Conservation (phyloP, 2,888 invertebrate species). For the Leptopilina myrica region DNA sequence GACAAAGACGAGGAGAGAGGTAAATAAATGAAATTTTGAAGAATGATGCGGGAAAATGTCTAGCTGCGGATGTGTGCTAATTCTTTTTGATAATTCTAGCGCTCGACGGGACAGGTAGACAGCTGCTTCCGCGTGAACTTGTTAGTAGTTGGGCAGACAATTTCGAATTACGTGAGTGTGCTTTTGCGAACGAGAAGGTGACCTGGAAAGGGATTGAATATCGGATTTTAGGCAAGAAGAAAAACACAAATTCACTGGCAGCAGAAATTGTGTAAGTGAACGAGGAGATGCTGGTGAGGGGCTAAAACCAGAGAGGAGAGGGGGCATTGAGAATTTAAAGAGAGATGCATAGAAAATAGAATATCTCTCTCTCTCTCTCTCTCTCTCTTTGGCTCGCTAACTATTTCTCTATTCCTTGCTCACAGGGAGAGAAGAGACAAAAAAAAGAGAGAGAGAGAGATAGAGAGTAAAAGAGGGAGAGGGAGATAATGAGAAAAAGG, state of each 20-base stretch:
- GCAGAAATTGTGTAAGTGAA: slow-evolving; percentile 20
- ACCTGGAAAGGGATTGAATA: slow-evolving; percentile 37
- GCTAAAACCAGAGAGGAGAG: slow-evolving; percentile 4
- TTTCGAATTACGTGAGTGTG: slow-evolving; percentile 66
- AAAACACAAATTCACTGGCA: slow-evolving; percentile 33
- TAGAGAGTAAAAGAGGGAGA: slow-evolving; percentile 19
- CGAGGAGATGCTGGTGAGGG: slow-evolving; percentile 32
- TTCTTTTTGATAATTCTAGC: slow-evolving; percentile 64
- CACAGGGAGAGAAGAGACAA: too few relatives aligned
- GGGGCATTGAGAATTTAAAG: not conserved
- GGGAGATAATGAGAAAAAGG: slow-evolving; percentile 39
- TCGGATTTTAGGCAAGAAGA: not conserved
- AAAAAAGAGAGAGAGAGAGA: not conserved
- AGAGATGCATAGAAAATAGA: too few relatives aligned
- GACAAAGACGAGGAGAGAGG: too few relatives aligned
- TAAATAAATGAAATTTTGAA: too few relatives aligned
- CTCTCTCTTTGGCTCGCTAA: too few relatives aligned
- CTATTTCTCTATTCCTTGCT: too few relatives aligned
- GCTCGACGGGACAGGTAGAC: slow-evolving; percentile 56
- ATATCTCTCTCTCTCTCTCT: too few relatives aligned
- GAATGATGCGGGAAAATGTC: not conserved
- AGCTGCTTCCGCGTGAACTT: slow-evolving; percentile 61
- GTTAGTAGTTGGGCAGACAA: slow-evolving; percentile 71
- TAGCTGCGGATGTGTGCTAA: slow-evolving; percentile 56
- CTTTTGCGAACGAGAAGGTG: slow-evolving; percentile 36